Base-by-base conservation (phyloP, 2,888 invertebrate genomes). In the Dioctria rufipes region DNA sequence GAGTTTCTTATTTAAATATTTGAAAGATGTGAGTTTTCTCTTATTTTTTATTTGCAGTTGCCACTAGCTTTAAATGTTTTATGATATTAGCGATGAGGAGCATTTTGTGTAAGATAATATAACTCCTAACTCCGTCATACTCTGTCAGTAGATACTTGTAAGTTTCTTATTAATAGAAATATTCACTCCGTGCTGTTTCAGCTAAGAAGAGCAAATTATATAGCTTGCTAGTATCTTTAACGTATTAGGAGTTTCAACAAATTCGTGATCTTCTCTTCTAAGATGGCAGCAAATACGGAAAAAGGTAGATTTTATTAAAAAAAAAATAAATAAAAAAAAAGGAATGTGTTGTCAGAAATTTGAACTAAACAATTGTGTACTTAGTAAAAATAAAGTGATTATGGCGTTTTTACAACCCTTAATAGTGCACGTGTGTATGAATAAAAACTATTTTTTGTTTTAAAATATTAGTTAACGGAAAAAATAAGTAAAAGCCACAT, bases 1-100 rank as follows among this genome's bases (percentile, higher is more conserved):
- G 54, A n/a, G 54, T 54, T 54, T 54, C 4, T 54, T 54, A 54
- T 54, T 54, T 11, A 54, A 54, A 54, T 54, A 54, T 54, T n/a
- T 54, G 49, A 37, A 51, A 37, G 69, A 69, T 67, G 43, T 25
- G 25, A 46, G 42, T 8, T 40, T 46, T 67, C 25, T 67, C 13
- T 46, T 42, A 3, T 25, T 67, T 67, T 67, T 46, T 67, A 67
- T 67, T 67, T 67, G 46, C n/a, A 49, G 49, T 51, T 69, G 69
- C 51, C 51, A 46, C 46, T 51, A 37, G 51, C 42, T 43, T 25
- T 67, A 46, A 25, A 67, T 25, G 43, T 51, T 69, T 69, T 69
- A 69, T 69, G 69, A 37, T 69, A 49, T 6, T 39, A 37, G 8
- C 11, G 65, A n/a, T 61, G 61, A 54, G 11, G 54, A 54, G n/a